phyloP scores from a whole-genome alignment of 1,140 invertebrate genomes.

The Drosophila jambulina region DNA sequence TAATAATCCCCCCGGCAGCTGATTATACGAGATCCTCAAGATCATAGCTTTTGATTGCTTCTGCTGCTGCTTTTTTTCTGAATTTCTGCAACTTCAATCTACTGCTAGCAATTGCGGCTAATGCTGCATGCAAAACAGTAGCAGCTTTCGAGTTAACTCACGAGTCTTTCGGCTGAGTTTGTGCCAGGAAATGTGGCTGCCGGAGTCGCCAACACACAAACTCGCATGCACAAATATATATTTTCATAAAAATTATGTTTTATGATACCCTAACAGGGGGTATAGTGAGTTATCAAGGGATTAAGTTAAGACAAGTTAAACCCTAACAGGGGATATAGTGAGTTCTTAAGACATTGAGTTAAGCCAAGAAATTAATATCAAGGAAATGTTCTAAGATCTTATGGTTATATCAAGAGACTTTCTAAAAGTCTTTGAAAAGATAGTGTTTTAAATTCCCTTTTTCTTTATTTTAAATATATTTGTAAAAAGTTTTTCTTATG shows the following conservation, averaged over 20 bases:
- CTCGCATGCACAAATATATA: conserved; percentile 66
- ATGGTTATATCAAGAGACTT: background rate
- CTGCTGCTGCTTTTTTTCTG: conserved; percentile 12
- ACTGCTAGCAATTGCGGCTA: conserved; percentile 39
- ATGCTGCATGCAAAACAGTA: conserved; percentile 35
- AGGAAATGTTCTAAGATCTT: too few relatives aligned
- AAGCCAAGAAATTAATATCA: background rate
- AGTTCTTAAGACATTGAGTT: too few relatives aligned
- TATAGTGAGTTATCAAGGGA: background rate
- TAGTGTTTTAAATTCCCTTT: background rate
- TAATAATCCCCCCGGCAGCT: conserved; percentile 30
- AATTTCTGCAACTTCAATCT: conserved; percentile 42
- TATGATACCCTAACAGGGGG: conserved; percentile 1
- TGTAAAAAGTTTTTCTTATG: background rate
- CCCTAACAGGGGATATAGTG: too few relatives aligned
- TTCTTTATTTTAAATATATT: background rate
- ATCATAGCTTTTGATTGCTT: conserved; percentile 31
- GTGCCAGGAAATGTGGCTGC: conserved; percentile 42
- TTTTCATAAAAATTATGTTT: conserved; percentile 63
- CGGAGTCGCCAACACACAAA: conserved; percentile 22
- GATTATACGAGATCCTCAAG: conserved; percentile 26
- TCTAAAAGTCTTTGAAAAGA: background rate
- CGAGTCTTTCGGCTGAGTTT: conserved; percentile 31
- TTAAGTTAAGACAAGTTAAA: accelerated
- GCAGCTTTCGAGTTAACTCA: conserved; percentile 50